Evolutionary conservation across 2,888 invertebrate genomes (phyloP), one percentile per base, ranked within the genome.

Genomic region (Athetis lepigone): DNA sequence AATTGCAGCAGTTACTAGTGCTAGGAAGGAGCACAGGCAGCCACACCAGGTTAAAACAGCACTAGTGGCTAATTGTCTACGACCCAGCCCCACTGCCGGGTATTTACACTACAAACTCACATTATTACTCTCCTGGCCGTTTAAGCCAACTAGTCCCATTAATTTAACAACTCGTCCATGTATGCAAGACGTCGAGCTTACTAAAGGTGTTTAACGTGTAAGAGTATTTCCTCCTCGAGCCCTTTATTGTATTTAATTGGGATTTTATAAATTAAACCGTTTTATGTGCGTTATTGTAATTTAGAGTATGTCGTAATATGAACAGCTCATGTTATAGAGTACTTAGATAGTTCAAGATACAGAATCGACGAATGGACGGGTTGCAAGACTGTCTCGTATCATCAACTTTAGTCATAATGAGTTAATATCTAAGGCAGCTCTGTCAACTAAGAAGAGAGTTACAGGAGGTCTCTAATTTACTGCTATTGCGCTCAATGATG

Each of bases 1-100:
- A 77, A 77, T 73, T 59, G 62, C 49, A 40, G 59, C 50, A 57
- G n/a, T 65, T 40, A 55, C 9, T 21, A 19, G 40, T 25, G 27
- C 39, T n/a, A n/a, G n/a, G 9, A 29, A 43, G 40, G 18, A 23
- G 42, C 42, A 23, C 29, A 25, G 33, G 65, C 21, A 7, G 23
- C 29, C 33, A n/a, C 49, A 19, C 21, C 37, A 11, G n/a, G n/a
- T n/a, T n/a, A n/a, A n/a, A n/a, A n/a, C 9, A 36, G 37, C 52
- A 13, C 36, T 42, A 23, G 33, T 36, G 43, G 39, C 39, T 75
- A 54, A 50, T 59, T 69, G 36, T 40, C 29, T 42, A 2, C 9
- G 57, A 16, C 51, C 23, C 42, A 19, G 33, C 25, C 18, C 7
- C 36, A 37, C 40, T 33, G 50, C 42, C 29, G 18, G n/a, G n/a